Base-by-base conservation (phyloP, 1,140 invertebrate genomes). In the Vanessa tameamea region DNA sequence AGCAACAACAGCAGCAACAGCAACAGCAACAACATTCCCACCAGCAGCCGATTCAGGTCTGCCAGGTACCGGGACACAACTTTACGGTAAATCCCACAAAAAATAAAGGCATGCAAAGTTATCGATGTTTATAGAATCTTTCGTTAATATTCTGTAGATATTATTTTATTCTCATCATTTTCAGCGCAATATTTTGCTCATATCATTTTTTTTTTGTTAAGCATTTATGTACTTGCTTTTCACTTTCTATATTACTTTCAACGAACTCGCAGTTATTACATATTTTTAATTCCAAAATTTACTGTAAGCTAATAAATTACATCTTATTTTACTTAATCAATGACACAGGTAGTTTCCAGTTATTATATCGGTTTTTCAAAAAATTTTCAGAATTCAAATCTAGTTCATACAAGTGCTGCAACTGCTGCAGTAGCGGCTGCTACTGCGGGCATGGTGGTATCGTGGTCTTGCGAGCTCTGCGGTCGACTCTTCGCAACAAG, bases 381-480 rank as follows among this genome's bases (percentile, higher is more conserved):
- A 48, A 64, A 20, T 0, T 78, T 82, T 47, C 79, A 89, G 87
- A 88, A 88, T 64, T 86, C 87, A 53, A 91, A 89, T 67, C 73
- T 92, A 66, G 89, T 91, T 11, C 91, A 92, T 65, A 90, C 89
- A 48, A 93, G 93, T 67, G 93, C 93, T 16, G 90, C 93, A 14
- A 83, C 91, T 76, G 85, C 92, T 74, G 82, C 90, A 47, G 87
- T 94, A 78, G 86, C 93, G 72, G 87, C 94, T 68, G 87, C 93
- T 57, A 92, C 90, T 0, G 88, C 90, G 0, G 89, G 89, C 13
- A 93, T 93, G 92, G 92, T 92, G 69, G 90, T 93, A 81, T 94
- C 85, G 82, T 96, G 95, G 95, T 94, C 95, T 2, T 96, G 96
- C 78, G 95, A 96, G 87, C 88, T 96, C 5, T 96, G 96, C 78